Base-by-base conservation (phyloP, 2,797 vertebrate genomes). In the Xenops minutus region DNA sequence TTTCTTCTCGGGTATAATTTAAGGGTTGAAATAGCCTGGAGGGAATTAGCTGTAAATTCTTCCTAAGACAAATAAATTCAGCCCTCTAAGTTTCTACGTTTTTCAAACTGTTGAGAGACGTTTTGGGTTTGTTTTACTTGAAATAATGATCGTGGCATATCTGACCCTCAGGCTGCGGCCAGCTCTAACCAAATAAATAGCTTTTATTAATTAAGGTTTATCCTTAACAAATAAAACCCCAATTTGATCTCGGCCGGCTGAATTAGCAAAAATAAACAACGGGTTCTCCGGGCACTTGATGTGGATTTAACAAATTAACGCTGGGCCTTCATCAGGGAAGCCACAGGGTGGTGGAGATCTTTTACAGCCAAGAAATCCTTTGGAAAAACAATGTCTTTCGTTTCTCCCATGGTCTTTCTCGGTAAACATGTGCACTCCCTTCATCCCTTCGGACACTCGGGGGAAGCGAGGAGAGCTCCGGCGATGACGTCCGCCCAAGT, bases 141-240 rank as follows among this genome's bases (percentile, higher is more conserved):
- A 97, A 97, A 98, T 97, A 98, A 98, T 97, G 97, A 97, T 97
- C 93, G 24, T 51, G 95, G 93, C 89, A 59, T 80, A 97, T 95
- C 95, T 97, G 97, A 98, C 98, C 98, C 95, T 56, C 34, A 62
- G 97, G 96, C 97, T 91, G 85, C 16, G 4, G 92, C 59, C 20
- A 3, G 84, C 95, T 95, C 95, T 97, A 97, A 97, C 93, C 97
- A 98, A 98, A 98, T 98, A 98, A 97, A 98, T 98, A 98, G 93
- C 91, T 97, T 98, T 98, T 98, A 98, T 98, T 98, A 98, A 98
- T 98, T 98, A 98, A 98, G 97, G 97, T 96, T 97, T 97, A 96
- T 97, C 96, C 96, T 93, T 94, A 94, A 97, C 97, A 94, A 97
- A 97, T 96, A 96, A 97, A 96, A 96, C 94, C 91, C 75, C 93